These are phyloP conservation scores for Ormyrus nitidulus DNA, from an alignment of 2,888 invertebrate species.

Conservation along the genomic window DNA sequence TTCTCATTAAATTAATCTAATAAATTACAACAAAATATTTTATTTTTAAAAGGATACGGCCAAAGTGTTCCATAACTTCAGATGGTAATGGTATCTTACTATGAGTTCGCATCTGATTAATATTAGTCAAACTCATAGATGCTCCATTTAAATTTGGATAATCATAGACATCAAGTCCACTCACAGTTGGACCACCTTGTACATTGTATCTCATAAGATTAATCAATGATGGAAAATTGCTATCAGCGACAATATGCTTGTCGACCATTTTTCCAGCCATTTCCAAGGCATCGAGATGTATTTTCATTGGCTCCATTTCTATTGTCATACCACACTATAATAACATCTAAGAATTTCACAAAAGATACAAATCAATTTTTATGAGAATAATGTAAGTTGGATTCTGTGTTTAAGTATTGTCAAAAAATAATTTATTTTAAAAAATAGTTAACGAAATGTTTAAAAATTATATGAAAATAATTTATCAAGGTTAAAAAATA, in stretches of 20 bases:
- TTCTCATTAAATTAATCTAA: no score
- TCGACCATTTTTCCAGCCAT: slow-evolving; percentile 88
- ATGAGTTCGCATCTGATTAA: slow-evolving; percentile 87
- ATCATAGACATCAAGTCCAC: slow-evolving; percentile 93
- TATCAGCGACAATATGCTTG: slow-evolving; percentile 83
- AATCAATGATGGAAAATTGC: slow-evolving; percentile 83
- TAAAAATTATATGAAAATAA: no score
- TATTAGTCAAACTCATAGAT: slow-evolving; percentile 81
- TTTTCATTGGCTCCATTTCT: slow-evolving; percentile 74
- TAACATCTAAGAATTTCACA: slow-evolving; percentile 19
- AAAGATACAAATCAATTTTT: no score
- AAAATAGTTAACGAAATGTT: no score
- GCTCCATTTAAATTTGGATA: slow-evolving; percentile 88
- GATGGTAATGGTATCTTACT: slow-evolving; percentile 93
- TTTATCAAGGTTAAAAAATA: no score
- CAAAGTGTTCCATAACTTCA: slow-evolving; percentile 96
- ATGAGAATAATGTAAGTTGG: no score
- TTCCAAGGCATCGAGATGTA: slow-evolving; percentile 82
- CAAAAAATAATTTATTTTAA: no score
- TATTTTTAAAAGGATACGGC: slow-evolving; percentile 85
- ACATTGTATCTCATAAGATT: slow-evolving; percentile 77
- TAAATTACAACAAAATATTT: not conserved
- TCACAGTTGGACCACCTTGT: slow-evolving; percentile 86
- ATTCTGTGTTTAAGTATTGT: no score
- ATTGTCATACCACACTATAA: slow-evolving; percentile 49